These are phyloP conservation scores for Apocrypta bakeri DNA, from an alignment of 1,140 invertebrate genomes.

Conservation along the genomic window DNA sequence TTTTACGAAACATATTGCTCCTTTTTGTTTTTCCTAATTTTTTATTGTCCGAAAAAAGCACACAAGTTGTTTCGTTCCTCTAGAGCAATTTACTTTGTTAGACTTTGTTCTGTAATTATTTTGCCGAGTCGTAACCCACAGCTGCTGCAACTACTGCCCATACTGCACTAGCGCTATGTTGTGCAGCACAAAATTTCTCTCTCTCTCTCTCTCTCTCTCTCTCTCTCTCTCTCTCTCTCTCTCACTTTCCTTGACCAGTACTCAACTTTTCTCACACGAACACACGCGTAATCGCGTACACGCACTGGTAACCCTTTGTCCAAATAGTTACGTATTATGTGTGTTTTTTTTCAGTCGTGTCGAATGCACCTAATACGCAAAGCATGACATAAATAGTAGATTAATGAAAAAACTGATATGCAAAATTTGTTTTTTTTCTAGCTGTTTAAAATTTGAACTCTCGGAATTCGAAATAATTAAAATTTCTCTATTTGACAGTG, in stretches of 20 bases:
- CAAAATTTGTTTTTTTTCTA: background rate
- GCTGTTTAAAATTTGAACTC: background rate
- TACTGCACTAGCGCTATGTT: conserved; percentile 72
- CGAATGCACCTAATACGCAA: background rate
- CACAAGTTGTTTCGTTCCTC: too few species aligned
- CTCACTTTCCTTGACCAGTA: background rate
- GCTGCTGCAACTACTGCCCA: conserved; percentile 65
- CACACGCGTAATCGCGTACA: too few species aligned
- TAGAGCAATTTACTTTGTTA: conserved; percentile 5
- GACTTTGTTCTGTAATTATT: conserved; percentile 51
- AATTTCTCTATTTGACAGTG: too few species aligned
- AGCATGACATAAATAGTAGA: background rate
- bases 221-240: background rate
- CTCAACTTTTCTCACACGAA: background rate
- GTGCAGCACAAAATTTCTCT: conserved; percentile 65
- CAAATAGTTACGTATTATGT: background rate
- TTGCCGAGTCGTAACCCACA: conserved; percentile 73
- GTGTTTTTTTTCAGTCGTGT: conserved; percentile 3
- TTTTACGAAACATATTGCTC: too few species aligned
- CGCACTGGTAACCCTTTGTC: too few species aligned
- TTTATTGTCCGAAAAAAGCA: too few species aligned
- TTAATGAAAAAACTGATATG: too few species aligned
- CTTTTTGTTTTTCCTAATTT: too few species aligned
- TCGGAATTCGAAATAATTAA: too few species aligned
- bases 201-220: conserved; percentile 22